phyloP scores from a whole-genome alignment of 2,888 invertebrate genomes.

The Pristionchus fissidentatus region DNA sequence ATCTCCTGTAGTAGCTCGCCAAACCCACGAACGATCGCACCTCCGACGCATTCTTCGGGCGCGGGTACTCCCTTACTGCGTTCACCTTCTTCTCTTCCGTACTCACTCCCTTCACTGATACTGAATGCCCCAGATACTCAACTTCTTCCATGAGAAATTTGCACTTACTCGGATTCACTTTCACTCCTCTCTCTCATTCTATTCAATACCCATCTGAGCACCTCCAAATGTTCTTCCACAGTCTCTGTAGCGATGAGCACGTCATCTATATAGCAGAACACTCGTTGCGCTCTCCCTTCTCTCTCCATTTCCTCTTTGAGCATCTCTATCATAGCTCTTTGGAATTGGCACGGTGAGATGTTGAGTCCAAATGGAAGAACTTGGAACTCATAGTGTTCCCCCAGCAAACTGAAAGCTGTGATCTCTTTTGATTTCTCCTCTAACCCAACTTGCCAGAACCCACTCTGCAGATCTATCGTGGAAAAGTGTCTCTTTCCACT shows the following conservation, averaged over 20 bases:
- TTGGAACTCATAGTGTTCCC: conserved; percentile 62
- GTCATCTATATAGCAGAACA: conserved; percentile 63
- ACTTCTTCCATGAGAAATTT: no score
- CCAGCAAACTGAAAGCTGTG: conserved; percentile 60
- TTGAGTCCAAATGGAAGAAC: conserved; percentile 67
- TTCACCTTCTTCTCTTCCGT: conserved; percentile 51
- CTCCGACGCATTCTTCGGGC: conserved; percentile 49
- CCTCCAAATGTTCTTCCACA: conserved; percentile 24
- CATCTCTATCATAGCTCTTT: conserved; percentile 60
- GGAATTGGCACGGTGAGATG: conserved; percentile 65
- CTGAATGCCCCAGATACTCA: conserved; percentile 52
- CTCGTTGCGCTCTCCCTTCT: not conserved
- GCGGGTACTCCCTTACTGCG: conserved; percentile 46
- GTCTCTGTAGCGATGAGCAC: conserved; percentile 48
- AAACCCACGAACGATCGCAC: conserved; percentile 60
- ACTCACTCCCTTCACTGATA: conserved; percentile 37
- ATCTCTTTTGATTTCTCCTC: conserved; percentile 53
- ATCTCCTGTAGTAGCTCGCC: conserved; percentile 59
- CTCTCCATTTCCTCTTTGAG: conserved; percentile 49
- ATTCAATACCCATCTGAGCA: conserved; percentile 34
- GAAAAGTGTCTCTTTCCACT: conserved; percentile 52
- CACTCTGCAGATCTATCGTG: conserved; percentile 59
- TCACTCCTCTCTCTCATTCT: conserved; percentile 15
- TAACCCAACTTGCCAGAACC: conserved; percentile 64
- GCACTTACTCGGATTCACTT: conserved; percentile 49